Percentiles rank a stretch among this genome's conserved stretches.
phyloP scores from a whole-genome alignment of 2,113 vertebrate genomes.

The Ammodytes marinus region DNA sequence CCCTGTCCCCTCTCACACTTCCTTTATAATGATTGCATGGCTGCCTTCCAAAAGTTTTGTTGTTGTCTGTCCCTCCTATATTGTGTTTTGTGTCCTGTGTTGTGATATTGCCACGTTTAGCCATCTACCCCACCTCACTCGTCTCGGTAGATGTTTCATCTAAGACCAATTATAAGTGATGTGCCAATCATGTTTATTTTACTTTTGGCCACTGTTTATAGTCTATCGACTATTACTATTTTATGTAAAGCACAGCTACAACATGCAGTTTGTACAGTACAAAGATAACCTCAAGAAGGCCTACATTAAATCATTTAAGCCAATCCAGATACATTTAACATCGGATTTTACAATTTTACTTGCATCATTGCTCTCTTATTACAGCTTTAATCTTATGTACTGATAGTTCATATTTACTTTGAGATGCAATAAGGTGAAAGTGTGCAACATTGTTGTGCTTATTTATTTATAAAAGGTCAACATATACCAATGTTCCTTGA shows the following conservation, averaged over 20 bases:
- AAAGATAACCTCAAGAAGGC: background rate
- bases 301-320: background rate
- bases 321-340: background rate
- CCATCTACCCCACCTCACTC: background rate
- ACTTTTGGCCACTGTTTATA: background rate
- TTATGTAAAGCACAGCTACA: background rate
- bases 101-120: constrained; percentile 16
- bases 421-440: background rate
- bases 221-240: background rate
- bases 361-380: background rate
- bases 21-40: constrained; percentile 48
- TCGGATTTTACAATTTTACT: too few relatives aligned
- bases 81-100: constrained; percentile 16
- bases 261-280: background rate
- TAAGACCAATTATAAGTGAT: constrained; percentile 1
- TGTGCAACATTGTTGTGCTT: background rate
- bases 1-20: constrained; percentile 5
- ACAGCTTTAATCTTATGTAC: background rate
- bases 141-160: constrained; percentile 3
- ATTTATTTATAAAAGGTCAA: background rate
- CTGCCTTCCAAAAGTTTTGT: constrained; percentile 12
- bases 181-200: constrained; percentile 1
- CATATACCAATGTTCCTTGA: background rate
- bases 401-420: background rate
- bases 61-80: background rate